phyloP scores from a whole-genome alignment of 2,888 invertebrate species.

The Hoplodrina blanda region DNA sequence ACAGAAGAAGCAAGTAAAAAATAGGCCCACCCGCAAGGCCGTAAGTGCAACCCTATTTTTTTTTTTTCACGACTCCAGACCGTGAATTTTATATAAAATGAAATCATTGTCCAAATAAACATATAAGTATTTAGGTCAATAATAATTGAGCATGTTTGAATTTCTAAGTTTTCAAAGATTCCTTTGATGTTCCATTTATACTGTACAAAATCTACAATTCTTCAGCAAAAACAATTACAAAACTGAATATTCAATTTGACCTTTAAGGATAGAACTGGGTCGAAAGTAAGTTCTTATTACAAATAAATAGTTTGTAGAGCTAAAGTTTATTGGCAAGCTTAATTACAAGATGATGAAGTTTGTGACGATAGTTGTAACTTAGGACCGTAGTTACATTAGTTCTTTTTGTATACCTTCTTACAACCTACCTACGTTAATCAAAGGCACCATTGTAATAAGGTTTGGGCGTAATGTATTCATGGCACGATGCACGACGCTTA shows the following conservation, averaged over 20 bases:
- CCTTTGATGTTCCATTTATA: background rate
- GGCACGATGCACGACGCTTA: slow-evolving; percentile 67
- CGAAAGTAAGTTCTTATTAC: background rate
- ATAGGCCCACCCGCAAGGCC: no score
- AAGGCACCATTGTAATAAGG: slow-evolving; percentile 60
- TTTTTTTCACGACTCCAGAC: background rate
- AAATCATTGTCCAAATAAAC: background rate
- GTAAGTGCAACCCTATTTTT: no score
- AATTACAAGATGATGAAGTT: slow-evolving; percentile 10
- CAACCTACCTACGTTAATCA: slow-evolving; percentile 5
- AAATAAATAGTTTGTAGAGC: slow-evolving; percentile 12
- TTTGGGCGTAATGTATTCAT: slow-evolving; percentile 78
- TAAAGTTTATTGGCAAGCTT: slow-evolving; percentile 17
- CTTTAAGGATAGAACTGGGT: background rate
- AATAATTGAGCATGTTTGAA: background rate
- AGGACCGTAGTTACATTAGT: background rate
- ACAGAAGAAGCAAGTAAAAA: no score
- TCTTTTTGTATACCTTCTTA: background rate
- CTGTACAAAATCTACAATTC: background rate
- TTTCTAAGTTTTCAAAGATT: slow-evolving; percentile 5
- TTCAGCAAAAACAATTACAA: background rate
- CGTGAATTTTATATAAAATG: slow-evolving; percentile 1
- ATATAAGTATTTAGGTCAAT: slow-evolving; percentile 5
- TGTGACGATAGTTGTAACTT: slow-evolving; percentile 1
- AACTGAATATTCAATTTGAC: background rate